phyloP scores from a whole-genome alignment of 2,113 vertebrate genomes.

The Thamnophis sirtalis region DNA sequence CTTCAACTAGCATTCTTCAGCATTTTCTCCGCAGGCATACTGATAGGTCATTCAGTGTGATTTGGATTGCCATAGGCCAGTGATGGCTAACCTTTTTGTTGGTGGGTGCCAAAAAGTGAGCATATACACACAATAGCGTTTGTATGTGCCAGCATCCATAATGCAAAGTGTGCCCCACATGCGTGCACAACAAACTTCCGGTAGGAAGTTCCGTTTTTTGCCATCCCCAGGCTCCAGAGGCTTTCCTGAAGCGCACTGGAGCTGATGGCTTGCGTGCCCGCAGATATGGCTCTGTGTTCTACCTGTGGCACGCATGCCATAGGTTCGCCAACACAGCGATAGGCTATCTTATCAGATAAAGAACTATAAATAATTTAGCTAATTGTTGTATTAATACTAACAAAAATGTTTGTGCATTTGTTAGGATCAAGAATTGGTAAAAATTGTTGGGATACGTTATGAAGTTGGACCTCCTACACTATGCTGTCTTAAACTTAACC shows the following conservation, averaged over 20 bases:
- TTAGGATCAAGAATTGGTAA: constrained; percentile 97
- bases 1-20: not conserved
- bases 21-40: not conserved
- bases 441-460: constrained; percentile 94
- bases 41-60: not conserved
- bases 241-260: no score
- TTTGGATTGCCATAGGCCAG: not conserved
- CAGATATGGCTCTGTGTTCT: no score
- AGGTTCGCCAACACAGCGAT: not conserved
- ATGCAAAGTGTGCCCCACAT: no score
- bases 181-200: no score
- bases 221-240: no score
- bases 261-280: no score
- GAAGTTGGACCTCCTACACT: constrained; percentile 92
- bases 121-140: no score
- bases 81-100: no score
- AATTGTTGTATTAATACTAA: not conserved
- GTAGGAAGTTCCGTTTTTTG: no score
- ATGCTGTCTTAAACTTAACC: constrained; percentile 92
- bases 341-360: not conserved
- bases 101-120: no score
- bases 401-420: constrained; percentile 32
- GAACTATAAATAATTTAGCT: not conserved
- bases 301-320: no score
- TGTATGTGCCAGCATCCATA: no score